phyloP scores from a whole-genome alignment of 1,140 invertebrate genomes.

The Platorchestia sp. region DNA sequence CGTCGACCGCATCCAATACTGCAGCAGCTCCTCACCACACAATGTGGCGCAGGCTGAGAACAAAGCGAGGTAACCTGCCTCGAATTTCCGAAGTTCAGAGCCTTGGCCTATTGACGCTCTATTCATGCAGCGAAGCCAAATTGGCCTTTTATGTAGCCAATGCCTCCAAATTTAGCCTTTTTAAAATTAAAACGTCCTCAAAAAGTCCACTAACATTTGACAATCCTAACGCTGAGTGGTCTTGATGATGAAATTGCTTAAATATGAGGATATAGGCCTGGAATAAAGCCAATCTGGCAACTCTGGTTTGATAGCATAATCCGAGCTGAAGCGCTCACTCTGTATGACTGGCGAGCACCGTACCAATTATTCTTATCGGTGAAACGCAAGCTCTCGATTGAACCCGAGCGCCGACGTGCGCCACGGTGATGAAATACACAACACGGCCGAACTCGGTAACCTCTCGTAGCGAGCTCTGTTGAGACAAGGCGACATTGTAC shows the following conservation, averaged over 20 bases:
- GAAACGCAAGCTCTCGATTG: neutral
- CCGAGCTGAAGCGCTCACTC: neutral
- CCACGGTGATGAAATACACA: neutral
- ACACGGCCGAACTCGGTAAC: neutral
- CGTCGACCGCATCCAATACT: neutral
- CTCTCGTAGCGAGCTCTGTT: too few relatives aligned
- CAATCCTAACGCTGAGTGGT: too few relatives aligned
- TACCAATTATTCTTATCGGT: conserved; percentile 31
- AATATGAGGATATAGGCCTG: too few relatives aligned
- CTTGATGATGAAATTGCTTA: too few relatives aligned
- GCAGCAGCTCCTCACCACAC: neutral
- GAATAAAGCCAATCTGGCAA: too few relatives aligned
- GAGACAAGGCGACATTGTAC: neutral
- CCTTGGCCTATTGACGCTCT: neutral
- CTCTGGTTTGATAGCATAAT: neutral
- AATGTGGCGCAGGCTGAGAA: neutral
- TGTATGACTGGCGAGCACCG: neutral
- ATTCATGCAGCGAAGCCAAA: too few relatives aligned
- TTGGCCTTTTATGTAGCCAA: too few relatives aligned
- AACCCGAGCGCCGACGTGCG: neutral
- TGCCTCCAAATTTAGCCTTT: too few relatives aligned
- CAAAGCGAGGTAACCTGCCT: neutral
- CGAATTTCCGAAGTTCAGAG: neutral
- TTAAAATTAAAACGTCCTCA: too few relatives aligned
- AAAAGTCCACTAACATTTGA: too few relatives aligned